These are phyloP conservation scores for Halocynthia roretzi DNA, from an alignment of 23 tunicate species.

Conservation along the genomic window DNA sequence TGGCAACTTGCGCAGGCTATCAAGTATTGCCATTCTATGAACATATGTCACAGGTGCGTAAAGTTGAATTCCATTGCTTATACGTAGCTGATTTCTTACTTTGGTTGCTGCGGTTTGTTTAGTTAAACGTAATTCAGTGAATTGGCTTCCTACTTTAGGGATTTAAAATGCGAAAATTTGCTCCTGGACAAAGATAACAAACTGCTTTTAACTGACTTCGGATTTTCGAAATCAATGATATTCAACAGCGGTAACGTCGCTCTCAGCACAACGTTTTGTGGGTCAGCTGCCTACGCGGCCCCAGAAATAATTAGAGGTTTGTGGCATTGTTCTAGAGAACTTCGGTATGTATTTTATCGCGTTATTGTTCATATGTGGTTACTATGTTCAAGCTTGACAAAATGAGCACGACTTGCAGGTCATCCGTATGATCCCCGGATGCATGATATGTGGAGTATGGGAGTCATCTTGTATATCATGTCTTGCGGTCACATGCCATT, in stretches of 20 bases:
- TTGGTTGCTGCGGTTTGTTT: not conserved
- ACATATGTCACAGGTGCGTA: conserved; percentile 77
- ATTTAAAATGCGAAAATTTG: conserved; percentile 92
- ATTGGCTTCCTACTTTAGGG: conserved; percentile 27
- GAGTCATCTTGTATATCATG: conserved; percentile 92
- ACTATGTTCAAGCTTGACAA: conserved; percentile 7
- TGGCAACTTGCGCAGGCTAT: conserved; percentile 84
- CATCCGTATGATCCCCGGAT: conserved; percentile 90
- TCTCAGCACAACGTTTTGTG: conserved; percentile 74
- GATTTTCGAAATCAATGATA: conserved; percentile 76
- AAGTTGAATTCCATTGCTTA: not conserved
- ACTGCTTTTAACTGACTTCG: conserved; percentile 87
- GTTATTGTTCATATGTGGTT: not conserved
- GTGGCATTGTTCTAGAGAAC: not conserved
- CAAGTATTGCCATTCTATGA: conserved; percentile 59
- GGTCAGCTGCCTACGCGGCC: conserved; percentile 97
- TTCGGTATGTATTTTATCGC: too few relatives aligned
- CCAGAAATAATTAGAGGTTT: conserved; percentile 94
- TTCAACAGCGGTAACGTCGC: conserved; percentile 45
- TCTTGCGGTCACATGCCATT: conserved; percentile 97
- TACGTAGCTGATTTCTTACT: not conserved
- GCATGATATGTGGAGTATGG: conserved; percentile 96
- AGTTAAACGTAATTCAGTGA: not conserved
- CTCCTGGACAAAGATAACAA: conserved; percentile 69
- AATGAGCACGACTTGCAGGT: conserved; percentile 21